Evolutionary conservation across 2,113 vertebrate genomes (phyloP).

Genomic region (Isurus oxyrinchus): DNA sequence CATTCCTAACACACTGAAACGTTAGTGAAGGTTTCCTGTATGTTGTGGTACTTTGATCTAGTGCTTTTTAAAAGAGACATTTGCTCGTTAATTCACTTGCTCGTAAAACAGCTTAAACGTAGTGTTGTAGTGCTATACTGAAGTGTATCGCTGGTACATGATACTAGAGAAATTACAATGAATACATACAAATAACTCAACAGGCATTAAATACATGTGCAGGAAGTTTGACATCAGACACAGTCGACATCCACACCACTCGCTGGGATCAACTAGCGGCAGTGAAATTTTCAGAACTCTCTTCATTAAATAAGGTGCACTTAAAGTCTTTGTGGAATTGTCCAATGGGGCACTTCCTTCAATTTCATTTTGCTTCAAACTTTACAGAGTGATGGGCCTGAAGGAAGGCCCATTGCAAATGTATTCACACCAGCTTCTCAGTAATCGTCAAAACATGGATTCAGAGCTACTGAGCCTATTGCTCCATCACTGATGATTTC

Average conservation of each 20-base stretch:
- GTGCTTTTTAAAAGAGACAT: background rate
- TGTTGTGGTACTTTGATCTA: background rate
- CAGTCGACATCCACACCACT: background rate
- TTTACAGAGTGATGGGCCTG: background rate
- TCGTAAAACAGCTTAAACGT: background rate
- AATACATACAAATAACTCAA: conserved; percentile 22
- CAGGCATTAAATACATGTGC: background rate
- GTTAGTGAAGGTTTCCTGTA: background rate
- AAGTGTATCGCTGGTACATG: background rate
- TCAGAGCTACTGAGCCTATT: background rate
- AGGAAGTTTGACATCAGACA: background rate
- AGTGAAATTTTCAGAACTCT: background rate
- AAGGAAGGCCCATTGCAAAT: background rate
- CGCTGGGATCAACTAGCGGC: background rate
- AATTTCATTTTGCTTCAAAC: background rate
- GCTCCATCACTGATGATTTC: background rate
- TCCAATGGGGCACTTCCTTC: background rate
- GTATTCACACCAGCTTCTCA: too few relatives aligned
- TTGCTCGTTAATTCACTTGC: background rate
- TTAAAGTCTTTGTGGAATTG: background rate
- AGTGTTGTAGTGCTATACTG: background rate
- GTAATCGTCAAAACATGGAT: background rate
- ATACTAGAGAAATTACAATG: background rate
- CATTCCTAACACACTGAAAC: conserved; percentile 28
- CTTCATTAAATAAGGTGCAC: conserved; percentile 27